Evolutionary conservation across 2,888 invertebrate species (phyloP).

Genomic region (Drosophila lutescens): DNA sequence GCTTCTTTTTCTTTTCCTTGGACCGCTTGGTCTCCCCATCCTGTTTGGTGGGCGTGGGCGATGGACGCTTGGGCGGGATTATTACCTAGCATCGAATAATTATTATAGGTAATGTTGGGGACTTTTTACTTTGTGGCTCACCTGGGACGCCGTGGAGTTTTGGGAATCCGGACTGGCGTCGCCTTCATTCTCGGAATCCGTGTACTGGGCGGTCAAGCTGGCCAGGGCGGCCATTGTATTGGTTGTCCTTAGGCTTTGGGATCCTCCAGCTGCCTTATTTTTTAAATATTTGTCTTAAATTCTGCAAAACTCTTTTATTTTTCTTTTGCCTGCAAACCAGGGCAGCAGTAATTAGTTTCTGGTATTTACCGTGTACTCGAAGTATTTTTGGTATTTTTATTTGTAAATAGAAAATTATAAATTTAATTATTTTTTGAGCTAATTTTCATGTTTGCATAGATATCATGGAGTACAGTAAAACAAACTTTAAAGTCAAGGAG

Average conservation of each 20-base stretch:
- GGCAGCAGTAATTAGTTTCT: background rate
- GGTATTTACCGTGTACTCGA: background rate
- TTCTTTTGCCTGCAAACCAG: background rate
- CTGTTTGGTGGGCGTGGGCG: constrained; percentile 63
- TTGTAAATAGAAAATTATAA: too few species aligned
- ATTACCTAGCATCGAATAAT: constrained; percentile 61
- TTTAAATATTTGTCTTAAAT: background rate
- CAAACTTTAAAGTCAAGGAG: too few species aligned
- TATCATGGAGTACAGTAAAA: too few species aligned
- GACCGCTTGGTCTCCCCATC: constrained; percentile 38
- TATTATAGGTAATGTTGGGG: background rate
- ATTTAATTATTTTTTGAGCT: too few species aligned
- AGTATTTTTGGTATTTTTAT: background rate
- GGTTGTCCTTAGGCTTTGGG: background rate
- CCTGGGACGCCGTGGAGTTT: constrained; percentile 82
- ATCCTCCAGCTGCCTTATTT: background rate
- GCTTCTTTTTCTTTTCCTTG: constrained; percentile 60
- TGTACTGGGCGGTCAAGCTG: constrained; percentile 94
- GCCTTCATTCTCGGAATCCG: constrained; percentile 96
- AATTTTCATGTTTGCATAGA: background rate
- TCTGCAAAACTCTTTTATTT: background rate
- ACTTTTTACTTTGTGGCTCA: constrained; percentile 21
- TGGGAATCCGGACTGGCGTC: constrained; percentile 83
- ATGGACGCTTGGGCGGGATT: constrained; percentile 69
- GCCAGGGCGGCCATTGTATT: constrained; percentile 87